Base-by-base conservation (phyloP, 2,113 vertebrate genomes). In the Gymnarchus niloticus region DNA sequence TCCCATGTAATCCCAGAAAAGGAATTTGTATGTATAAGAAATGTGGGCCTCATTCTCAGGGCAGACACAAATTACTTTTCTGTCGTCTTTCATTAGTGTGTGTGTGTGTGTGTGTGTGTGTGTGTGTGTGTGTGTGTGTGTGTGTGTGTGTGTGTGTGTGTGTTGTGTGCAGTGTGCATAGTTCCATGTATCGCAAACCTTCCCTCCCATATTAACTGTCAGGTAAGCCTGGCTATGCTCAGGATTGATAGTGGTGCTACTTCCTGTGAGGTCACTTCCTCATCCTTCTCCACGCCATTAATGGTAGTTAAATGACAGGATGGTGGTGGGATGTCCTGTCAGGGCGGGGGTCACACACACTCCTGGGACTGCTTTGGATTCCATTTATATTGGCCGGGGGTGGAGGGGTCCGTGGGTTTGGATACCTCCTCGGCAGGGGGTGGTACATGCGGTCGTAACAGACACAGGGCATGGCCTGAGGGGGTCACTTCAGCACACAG, bases 241-340 rank as follows among this genome's bases (percentile, higher is more conserved):
- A 41, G 17, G 65, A 41, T 37, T 25, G 61, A 69, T 17, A 69
- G 14, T 19, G 33, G 33, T 73, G 6, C 65, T n/a, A n/a, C n/a
- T 73, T 73, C 65, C 65, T 48, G 41, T 78, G 76, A 78, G 41
- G 76, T 78, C 76, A 48, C 76, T 78, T 78, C 76, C 76, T 78
- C 76, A 46, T 78, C 76, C 44, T 48, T 12, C 76, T 78, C 44
- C 44, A 44, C 33, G 23, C 46, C 23, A 48, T 78, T 78, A 44
- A 44, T 21, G 17, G 76, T 21, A n/a, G 76, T 44, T 41, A 17
- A 73, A 73, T 69, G 65, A 69, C 65, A 69, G 37, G 76, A 46
- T 12, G 44, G 7, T 8, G 76, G 46, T n/a, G 76, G 23, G 21
- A 10, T 41, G 23, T 78, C 76, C 76, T 78, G 76, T 78, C 23